Evolutionary conservation across 2,888 invertebrate genomes (phyloP), one percentile per base, ranked within the genome.

Genomic region (Drosophila heteroneura): DNA sequence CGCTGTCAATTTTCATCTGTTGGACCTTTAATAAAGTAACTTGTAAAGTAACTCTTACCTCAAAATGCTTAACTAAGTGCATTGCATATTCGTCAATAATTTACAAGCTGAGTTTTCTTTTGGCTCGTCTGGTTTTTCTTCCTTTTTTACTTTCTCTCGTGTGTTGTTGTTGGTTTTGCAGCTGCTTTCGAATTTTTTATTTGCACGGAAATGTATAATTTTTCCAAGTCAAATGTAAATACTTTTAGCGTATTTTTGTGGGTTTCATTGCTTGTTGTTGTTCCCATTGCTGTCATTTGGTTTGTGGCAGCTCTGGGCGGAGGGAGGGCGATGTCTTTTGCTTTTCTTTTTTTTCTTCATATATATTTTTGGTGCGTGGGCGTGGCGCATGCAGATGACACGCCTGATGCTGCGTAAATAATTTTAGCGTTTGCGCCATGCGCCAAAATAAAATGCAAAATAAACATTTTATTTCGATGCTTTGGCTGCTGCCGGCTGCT

Each of bases 191-290:
- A 26, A 66, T 73, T 90, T 89, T 91, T 91, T 86, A 91, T 86
- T 85, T 89, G 90, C 90, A 89, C 91, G 91, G 87, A 91, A 87
- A 87, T 91, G 91, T 85, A 90, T 90, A 87, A 87, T 91, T 87
- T 87, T 79, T 81, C 75, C 86, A 76, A 87, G 87, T 90, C 90
- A 90, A 91, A 91, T 91, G 87, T 91, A 87, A 87, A 87, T 87
- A 87, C 87, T 87, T 90, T 87, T 87, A 91, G 90, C 91, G 91
- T 86, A 87, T 91, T 85, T 90, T 85, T 82, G 89, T 90, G 77
- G 73, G 73, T 74, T 81, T 86, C 89, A 90, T 83, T 87, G 90
- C 82, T 68, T 78, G 69, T 75, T 68, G 71, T 76, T 68, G 71
- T 75, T 75, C 81, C 83, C 77, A 80, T 75, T 65, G 71, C 81